Conservation (phyloP, 2,797 vertebrate species). For the Brachymystax lenok region DNA sequence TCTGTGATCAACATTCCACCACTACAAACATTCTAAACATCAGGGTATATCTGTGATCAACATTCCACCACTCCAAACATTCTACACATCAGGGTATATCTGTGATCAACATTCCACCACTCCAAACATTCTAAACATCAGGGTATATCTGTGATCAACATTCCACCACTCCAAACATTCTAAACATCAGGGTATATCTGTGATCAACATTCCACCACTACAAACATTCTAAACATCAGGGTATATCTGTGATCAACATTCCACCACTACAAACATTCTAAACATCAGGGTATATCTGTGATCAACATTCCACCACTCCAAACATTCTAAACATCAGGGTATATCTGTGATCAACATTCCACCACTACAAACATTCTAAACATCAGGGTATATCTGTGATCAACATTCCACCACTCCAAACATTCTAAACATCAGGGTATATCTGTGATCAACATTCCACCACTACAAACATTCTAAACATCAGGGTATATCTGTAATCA, state of each 20-base stretch:
- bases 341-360: too few species aligned
- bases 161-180: constrained; percentile 6
- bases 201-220: constrained; percentile 1
- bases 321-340: too few species aligned
- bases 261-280: not conserved
- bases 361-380: too few species aligned
- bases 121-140: constrained; percentile 12
- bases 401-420: too few species aligned
- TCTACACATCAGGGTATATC: not conserved
- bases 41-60: not conserved
- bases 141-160: not conserved
- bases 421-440: too few species aligned
- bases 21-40: constrained; percentile 10
- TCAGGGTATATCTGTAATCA: not conserved
- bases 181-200: constrained; percentile 2
- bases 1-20: not conserved
- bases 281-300: too few species aligned
- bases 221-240: constrained; percentile 9
- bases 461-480: too few species aligned
- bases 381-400: too few species aligned
- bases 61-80: constrained; percentile 8
- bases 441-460: too few species aligned
- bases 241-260: not conserved
- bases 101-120: not conserved
- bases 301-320: too few species aligned